Conservation (phyloP, 2,888 invertebrate genomes). For the Scelioninae gen. 1 region DNA sequence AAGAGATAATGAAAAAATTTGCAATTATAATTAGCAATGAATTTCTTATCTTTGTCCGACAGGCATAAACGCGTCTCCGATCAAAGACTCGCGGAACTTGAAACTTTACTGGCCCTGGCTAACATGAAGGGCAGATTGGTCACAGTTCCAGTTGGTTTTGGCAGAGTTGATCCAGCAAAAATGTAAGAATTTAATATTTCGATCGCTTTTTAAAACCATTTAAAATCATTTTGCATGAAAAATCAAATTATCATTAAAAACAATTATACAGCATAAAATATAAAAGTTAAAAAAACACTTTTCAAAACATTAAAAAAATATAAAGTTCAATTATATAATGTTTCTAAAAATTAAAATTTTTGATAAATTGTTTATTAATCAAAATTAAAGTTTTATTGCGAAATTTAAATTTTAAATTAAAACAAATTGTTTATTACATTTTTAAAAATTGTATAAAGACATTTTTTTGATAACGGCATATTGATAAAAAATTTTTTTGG, state of each 20-base stretch:
- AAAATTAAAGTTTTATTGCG: too few species aligned
- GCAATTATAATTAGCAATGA: slow-evolving; percentile 70
- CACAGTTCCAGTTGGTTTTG: slow-evolving; percentile 85
- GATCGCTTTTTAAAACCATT: neutral
- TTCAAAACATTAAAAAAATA: neutral
- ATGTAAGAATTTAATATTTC: slow-evolving; percentile 84
- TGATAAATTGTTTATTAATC: too few species aligned
- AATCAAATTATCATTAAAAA: neutral
- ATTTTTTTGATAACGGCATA: too few species aligned
- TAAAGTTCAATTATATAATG: too few species aligned
- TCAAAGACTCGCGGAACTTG: slow-evolving; percentile 86
- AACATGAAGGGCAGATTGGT: slow-evolving; percentile 85
- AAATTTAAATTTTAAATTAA: too few species aligned
- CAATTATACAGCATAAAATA: too few species aligned
- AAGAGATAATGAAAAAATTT: slow-evolving; percentile 59
- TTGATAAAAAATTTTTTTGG: too few species aligned
- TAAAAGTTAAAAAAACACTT: too few species aligned
- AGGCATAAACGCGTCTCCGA: slow-evolving; percentile 86
- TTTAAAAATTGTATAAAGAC: too few species aligned
- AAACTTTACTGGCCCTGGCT: slow-evolving; percentile 85
- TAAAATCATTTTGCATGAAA: slow-evolving; percentile 59
- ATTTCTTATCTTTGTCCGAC: slow-evolving; percentile 73
- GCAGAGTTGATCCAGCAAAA: slow-evolving; percentile 85
- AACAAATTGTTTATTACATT: too few species aligned
- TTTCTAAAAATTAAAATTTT: too few species aligned